phyloP scores from a whole-genome alignment of 2,797 vertebrate species.

The Gadopsis marmoratus region DNA sequence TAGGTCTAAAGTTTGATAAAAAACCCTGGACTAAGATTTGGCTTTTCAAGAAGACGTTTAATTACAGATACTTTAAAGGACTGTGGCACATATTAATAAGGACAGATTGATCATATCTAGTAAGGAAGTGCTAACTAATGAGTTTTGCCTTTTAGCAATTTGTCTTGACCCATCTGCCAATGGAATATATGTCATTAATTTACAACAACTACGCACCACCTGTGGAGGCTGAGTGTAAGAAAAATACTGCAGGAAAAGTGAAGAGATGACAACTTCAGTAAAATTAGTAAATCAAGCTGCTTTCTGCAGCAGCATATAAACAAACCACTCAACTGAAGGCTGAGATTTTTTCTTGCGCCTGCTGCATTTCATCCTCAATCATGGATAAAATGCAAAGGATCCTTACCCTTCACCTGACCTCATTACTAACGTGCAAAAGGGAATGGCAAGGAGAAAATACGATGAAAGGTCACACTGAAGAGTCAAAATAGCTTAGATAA shows the following conservation, averaged over 20 bases:
- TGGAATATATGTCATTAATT: conserved; percentile 55
- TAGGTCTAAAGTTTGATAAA: too few relatives aligned
- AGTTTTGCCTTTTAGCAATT: conserved; percentile 30
- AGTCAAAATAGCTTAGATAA: neutral
- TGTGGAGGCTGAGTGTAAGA: conserved; percentile 41
- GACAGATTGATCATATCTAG: too few relatives aligned
- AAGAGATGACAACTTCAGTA: conserved; percentile 49
- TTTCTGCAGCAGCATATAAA: conserved; percentile 59
- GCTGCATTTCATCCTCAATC: conserved; percentile 60
- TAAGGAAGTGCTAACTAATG: too few relatives aligned
- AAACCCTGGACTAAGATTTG: too few relatives aligned
- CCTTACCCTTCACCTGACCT: conserved; percentile 23
- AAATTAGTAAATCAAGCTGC: conserved; percentile 65
- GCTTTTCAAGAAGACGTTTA: too few relatives aligned
- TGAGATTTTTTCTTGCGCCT: conserved; percentile 15
- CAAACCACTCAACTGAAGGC: conserved; percentile 70
- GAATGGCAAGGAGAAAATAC: conserved; percentile 7
- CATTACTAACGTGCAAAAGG: conserved; percentile 31
- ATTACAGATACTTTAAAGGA: too few relatives aligned
- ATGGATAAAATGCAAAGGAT: conserved; percentile 55
- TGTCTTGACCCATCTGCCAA: conserved; percentile 24
- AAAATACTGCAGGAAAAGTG: conserved; percentile 40
- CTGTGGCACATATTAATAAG: too few relatives aligned
- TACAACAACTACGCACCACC: conserved; percentile 52
- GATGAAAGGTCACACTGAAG: conserved; percentile 2